Evolutionary conservation across 2,797 vertebrate species (phyloP).

Genomic region (Danio aesculapii): DNA sequence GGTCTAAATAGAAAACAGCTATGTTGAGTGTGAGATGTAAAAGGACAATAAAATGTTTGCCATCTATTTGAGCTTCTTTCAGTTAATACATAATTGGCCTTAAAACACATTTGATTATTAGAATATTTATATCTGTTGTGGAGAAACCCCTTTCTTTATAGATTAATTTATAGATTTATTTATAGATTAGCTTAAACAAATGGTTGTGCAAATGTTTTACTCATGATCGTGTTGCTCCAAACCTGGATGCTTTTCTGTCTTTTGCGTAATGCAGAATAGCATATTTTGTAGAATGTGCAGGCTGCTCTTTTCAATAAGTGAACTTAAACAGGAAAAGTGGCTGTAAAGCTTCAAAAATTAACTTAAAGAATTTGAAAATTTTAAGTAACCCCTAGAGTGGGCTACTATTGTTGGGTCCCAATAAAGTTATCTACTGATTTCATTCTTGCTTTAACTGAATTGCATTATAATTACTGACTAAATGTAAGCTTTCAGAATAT

Average conservation of each 20-base stretch:
- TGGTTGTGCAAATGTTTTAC: background rate
- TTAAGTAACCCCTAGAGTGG: background rate
- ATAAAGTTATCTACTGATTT: background rate
- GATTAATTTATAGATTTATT: no score
- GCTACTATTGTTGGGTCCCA: background rate
- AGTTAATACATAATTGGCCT: slow-evolving; percentile 12
- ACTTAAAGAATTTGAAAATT: background rate
- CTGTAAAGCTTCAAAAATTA: background rate
- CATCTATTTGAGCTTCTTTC: slow-evolving; percentile 63
- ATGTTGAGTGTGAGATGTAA: slow-evolving; percentile 72
- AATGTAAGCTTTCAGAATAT: background rate
- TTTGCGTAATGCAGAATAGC: background rate
- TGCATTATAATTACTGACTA: no score
- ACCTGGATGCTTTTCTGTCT: background rate
- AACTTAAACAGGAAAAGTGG: background rate
- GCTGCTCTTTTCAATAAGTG: background rate
- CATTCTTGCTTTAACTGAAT: background rate
- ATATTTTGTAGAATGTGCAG: background rate
- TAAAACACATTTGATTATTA: slow-evolving; percentile 20
- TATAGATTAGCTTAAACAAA: background rate
- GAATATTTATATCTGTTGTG: background rate
- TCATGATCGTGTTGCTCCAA: background rate
- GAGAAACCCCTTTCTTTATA: no score
- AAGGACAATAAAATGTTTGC: slow-evolving; percentile 72
- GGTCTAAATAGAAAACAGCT: background rate